Conservation (phyloP, 2,113 vertebrate genomes). For the Sorex araneus region DNA sequence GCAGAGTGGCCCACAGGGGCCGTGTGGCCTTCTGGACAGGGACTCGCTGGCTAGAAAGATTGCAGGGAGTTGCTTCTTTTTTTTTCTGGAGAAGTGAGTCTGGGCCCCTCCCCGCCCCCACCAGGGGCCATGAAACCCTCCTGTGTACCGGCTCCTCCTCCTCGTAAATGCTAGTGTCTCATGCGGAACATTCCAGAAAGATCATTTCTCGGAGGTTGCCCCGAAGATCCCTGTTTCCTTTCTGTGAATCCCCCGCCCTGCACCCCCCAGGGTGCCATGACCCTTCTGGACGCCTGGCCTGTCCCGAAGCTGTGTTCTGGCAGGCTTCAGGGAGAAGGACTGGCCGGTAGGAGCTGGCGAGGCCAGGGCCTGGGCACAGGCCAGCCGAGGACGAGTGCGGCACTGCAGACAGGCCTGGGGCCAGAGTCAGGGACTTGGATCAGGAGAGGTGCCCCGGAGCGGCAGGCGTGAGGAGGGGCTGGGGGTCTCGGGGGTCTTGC, state of each 20-base stretch:
- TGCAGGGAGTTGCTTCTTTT: too few species aligned
- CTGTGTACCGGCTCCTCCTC: too few species aligned
- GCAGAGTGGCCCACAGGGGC: too few species aligned
- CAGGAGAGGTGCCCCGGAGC: background rate
- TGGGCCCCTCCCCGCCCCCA: too few species aligned
- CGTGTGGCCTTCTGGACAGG: too few species aligned
- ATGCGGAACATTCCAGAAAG: background rate
- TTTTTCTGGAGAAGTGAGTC: too few species aligned
- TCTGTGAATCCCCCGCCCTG: background rate
- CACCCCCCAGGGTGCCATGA: too few species aligned
- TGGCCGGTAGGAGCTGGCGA: background rate
- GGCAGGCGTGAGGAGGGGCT: background rate
- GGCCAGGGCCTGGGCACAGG: background rate
- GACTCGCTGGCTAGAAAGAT: too few species aligned
- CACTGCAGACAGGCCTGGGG: background rate
- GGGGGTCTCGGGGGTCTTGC: background rate
- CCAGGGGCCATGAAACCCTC: too few species aligned
- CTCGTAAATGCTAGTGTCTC: fast-evolving
- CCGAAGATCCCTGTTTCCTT: background rate
- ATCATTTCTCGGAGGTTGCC: background rate
- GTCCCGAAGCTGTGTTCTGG: background rate
- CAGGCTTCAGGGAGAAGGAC: background rate
- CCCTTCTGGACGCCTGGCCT: background rate
- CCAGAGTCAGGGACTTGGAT: background rate
- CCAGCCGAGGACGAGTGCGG: background rate